Evolutionary conservation across 2,797 vertebrate genomes (phyloP), one percentile per base, ranked within the genome.

Genomic region (Huso huso): DNA sequence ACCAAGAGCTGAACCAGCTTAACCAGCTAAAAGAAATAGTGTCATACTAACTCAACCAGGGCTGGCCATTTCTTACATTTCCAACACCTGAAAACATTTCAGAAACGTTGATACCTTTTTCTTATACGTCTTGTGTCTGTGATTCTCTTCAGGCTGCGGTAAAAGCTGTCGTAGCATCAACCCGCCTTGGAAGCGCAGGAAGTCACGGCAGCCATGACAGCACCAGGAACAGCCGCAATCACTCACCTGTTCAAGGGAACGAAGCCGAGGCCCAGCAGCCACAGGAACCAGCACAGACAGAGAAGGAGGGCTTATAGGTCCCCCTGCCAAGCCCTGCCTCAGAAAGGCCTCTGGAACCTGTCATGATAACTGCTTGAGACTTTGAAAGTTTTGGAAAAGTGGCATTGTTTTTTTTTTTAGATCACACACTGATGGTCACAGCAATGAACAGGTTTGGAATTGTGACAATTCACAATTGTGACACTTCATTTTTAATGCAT

Each of bases 91-190:
- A 37, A 37, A 37, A 37, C 2, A 37, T 37, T 4, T 37, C 4
- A 37, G 23, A 37, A 37, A 37, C 49, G 10, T 55, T 5, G 1
- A 68, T 13, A 48, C 10, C 18, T 12, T n/a, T 23, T 12, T 49
- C 6, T 12, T 13, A 48, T 57, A 12, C 49, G 55, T 63, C 15
- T 73, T 11, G 48, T 66, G 52, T 68, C 7, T 57, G 50, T 69
- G 60, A 1, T 37, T 59, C 73, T 65, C 10, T 69, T 49, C 78
- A 93, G 93, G 93, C 91, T 48, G 91, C 90, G 1, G 92, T 94
- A 65, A 93, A 94, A 83, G 93, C 91, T 0, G 92, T 93, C 67
- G 93, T 94, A 75, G 93, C 93, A 15, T 93, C 92, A 8, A 87
- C 90, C 0, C 88, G 90, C 2, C 76, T 94, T 1, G 92, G 92